Evolutionary conservation across 2,797 vertebrate species (phyloP).

Genomic region (Anguilla obscura): DNA sequence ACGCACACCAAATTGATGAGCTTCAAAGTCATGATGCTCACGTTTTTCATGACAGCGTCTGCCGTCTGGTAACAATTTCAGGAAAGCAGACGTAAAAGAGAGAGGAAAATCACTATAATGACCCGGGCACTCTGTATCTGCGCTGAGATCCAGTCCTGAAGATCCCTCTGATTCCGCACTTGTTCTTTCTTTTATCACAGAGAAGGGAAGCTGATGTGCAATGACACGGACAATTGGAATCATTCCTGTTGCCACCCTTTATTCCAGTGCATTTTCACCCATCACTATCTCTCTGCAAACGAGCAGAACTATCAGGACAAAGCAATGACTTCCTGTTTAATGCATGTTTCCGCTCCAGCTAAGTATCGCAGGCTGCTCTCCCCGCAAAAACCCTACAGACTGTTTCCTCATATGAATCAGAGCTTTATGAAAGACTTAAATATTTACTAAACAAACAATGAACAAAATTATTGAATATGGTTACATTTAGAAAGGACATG

Average conservation of each 20-base stretch:
- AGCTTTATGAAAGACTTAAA: neutral
- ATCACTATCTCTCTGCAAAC: neutral
- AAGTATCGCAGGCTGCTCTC: neutral
- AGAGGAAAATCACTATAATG: neutral
- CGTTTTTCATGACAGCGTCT: neutral
- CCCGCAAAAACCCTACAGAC: neutral
- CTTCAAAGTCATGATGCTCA: neutral
- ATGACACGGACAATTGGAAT: neutral
- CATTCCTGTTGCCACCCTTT: slow-evolving; percentile 4
- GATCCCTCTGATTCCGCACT: neutral
- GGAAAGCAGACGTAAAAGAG: neutral
- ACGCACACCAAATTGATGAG: neutral
- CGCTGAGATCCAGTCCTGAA: neutral
- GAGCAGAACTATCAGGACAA: neutral
- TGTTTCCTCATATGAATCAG: neutral
- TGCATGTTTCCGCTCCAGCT: neutral
- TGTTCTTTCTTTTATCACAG: neutral
- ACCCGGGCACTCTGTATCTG: neutral
- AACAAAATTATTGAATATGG: neutral
- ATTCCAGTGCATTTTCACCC: neutral
- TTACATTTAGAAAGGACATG: neutral
- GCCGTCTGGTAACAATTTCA: neutral
- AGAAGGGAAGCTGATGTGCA: slow-evolving; percentile 11
- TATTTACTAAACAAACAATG: neutral
- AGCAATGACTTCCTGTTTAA: neutral